Percentiles rank a stretch among this genome's conserved stretches.
These are phyloP conservation scores for Drosophila littoralis DNA, from an alignment of 1,140 invertebrate species.

Conservation along the genomic window DNA sequence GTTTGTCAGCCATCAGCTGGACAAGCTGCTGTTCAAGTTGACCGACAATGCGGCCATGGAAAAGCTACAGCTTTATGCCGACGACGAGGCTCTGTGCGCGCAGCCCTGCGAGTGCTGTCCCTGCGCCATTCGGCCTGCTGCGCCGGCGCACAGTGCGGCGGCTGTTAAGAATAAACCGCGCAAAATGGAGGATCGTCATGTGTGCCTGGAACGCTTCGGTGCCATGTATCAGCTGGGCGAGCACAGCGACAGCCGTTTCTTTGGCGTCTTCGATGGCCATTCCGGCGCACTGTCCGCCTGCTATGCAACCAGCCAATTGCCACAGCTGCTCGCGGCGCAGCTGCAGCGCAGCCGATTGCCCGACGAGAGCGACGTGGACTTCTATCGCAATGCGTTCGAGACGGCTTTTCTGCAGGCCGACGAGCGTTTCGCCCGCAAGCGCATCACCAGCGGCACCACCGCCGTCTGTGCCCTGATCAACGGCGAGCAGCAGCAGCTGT, in stretches of 20 bases:
- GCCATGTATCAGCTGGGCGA: slow-evolving; percentile 55
- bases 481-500: slow-evolving; percentile 86
- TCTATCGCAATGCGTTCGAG: slow-evolving; percentile 87
- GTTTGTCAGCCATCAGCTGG: slow-evolving; percentile 57
- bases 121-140: slow-evolving; percentile 1
- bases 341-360: slow-evolving; percentile 80
- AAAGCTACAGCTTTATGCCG: slow-evolving; percentile 57
- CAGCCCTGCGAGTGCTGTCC: slow-evolving; percentile 3
- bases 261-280: slow-evolving; percentile 98
- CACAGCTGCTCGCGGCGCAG: slow-evolving; percentile 92
- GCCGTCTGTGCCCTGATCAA: slow-evolving; percentile 88
- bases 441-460: slow-evolving; percentile 91
- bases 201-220: slow-evolving; percentile 71
- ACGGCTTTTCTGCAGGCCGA: slow-evolving; percentile 91
- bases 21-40: slow-evolving; percentile 63
- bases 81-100: slow-evolving; percentile 31
- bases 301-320: slow-evolving; percentile 94
- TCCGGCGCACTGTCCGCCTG: slow-evolving; percentile 95
- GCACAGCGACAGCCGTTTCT: slow-evolving; percentile 87
- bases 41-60: slow-evolving; percentile 68
- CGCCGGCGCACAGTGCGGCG: slow-evolving; percentile 28
- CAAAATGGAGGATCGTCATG: slow-evolving; percentile 80
- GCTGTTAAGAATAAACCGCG: slow-evolving; percentile 76
- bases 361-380: slow-evolving; percentile 40
- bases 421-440: slow-evolving; percentile 91